Percentiles rank a stretch among this genome's conserved stretches.
Conservation (phyloP, 2,113 vertebrate species). For the Sinocyclocheilus rhinocerous region DNA sequence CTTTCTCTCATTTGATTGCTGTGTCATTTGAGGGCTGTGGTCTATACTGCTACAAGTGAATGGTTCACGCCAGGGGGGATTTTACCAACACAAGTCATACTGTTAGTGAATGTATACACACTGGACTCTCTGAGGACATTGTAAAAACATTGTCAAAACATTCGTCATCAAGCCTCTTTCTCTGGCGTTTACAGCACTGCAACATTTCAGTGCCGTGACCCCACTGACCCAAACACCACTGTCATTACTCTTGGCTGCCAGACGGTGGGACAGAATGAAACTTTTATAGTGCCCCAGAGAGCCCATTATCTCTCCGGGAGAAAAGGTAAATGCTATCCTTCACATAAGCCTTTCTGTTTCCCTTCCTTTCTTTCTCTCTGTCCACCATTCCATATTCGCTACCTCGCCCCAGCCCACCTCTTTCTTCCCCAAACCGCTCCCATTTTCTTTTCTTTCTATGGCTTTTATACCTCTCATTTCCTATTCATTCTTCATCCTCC, state of each 20-base stretch:
- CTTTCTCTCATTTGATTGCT: background rate
- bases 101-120: slow-evolving; percentile 38
- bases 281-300: slow-evolving; percentile 61
- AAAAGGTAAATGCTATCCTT: slow-evolving; percentile 62
- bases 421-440: background rate
- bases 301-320: slow-evolving; percentile 59
- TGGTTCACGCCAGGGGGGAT: slow-evolving; percentile 5
- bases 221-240: slow-evolving; percentile 50
- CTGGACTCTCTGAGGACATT: slow-evolving; percentile 43
- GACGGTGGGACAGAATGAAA: slow-evolving; percentile 59
- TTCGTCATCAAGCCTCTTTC: slow-evolving; percentile 49
- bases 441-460: slow-evolving; percentile 35
- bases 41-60: background rate
- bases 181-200: slow-evolving; percentile 37
- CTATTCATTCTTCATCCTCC: slow-evolving; percentile 31
- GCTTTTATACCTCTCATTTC: slow-evolving; percentile 42
- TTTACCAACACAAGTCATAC: slow-evolving; percentile 40
- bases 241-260: slow-evolving; percentile 60
- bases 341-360: slow-evolving; percentile 63
- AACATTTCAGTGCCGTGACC: slow-evolving; percentile 56
- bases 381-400: slow-evolving; percentile 2
- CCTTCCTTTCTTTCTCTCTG: slow-evolving; percentile 53
- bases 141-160: slow-evolving; percentile 57
- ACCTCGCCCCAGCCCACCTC: background rate
- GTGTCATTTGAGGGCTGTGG: background rate